These are phyloP conservation scores for Agrotis puta DNA, from an alignment of 2,888 invertebrate species.

Conservation along the genomic window DNA sequence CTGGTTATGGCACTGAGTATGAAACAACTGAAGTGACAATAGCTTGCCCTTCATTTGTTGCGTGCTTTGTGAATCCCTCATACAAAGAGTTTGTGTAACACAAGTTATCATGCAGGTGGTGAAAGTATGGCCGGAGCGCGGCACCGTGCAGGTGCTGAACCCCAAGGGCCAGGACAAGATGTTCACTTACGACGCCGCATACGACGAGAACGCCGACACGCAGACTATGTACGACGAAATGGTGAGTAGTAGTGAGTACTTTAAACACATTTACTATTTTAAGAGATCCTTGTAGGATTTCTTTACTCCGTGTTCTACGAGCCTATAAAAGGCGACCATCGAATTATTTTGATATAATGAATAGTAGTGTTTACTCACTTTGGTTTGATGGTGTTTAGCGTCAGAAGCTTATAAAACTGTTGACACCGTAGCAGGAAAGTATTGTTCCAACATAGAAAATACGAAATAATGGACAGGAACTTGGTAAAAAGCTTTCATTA, in stretches of 20 bases:
- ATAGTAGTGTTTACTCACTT: not conserved
- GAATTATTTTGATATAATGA: not conserved
- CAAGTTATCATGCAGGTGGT: slow-evolving; percentile 91
- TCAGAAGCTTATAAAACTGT: no score
- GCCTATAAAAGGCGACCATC: not conserved
- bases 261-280: not conserved
- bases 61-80: not conserved
- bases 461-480: no score
- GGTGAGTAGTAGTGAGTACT: slow-evolving; percentile 92
- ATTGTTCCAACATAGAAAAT: no score
- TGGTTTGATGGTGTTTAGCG: no score
- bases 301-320: not conserved
- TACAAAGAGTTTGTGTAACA: slow-evolving; percentile 4
- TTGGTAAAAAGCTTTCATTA: no score
- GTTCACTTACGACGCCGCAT: slow-evolving; percentile 99
- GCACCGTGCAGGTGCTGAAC: slow-evolving; percentile 97
- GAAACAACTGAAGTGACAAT: slow-evolving; percentile 25
- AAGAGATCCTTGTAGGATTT: not conserved
- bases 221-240: slow-evolving; percentile 98
- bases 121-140: slow-evolving; percentile 95
- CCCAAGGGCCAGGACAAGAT: slow-evolving; percentile 97
- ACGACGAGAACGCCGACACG: slow-evolving; percentile 97
- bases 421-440: no score
- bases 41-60: slow-evolving; percentile 10
- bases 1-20: slow-evolving; percentile 24